These are phyloP conservation scores for Maniola jurtina DNA, from an alignment of 1,140 invertebrate genomes.

Conservation along the genomic window DNA sequence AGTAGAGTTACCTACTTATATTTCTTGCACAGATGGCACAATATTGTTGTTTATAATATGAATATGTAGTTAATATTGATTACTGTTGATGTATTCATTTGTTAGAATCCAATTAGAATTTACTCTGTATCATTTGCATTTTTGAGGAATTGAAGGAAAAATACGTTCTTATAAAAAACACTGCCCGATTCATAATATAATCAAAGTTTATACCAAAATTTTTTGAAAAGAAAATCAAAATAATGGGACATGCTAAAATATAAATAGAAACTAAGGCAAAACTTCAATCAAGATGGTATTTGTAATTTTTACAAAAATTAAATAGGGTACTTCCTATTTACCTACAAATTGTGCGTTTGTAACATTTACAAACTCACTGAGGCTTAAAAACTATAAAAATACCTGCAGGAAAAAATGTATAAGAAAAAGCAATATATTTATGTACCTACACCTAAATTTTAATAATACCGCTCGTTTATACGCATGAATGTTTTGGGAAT, in stretches of 20 bases:
- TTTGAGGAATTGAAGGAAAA: constrained; percentile 6
- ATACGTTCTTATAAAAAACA: background rate
- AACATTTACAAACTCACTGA: too few species aligned
- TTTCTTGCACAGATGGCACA: constrained; percentile 62
- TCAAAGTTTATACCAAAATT: background rate
- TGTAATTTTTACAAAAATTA: too few species aligned
- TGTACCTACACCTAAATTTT: background rate
- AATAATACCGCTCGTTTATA: background rate
- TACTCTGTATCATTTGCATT: background rate
- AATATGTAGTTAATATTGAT: constrained; percentile 29
- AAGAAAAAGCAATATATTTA: constrained; percentile 1
- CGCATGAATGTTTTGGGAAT: background rate
- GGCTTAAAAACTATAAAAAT: background rate
- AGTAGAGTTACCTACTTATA: constrained; percentile 35
- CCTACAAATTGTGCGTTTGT: too few species aligned
- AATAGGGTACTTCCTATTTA: too few species aligned
- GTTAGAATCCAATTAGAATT: constrained; percentile 1
- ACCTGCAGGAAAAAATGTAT: background rate
- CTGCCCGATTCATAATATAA: background rate
- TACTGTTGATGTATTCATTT: constrained; percentile 10
- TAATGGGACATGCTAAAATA: background rate
- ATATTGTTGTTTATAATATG: constrained; percentile 49
- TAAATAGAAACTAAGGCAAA: background rate
- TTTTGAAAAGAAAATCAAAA: background rate
- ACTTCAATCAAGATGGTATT: background rate